phyloP scores from a whole-genome alignment of 2,113 vertebrate genomes.

The Ariopsis seemanni region DNA sequence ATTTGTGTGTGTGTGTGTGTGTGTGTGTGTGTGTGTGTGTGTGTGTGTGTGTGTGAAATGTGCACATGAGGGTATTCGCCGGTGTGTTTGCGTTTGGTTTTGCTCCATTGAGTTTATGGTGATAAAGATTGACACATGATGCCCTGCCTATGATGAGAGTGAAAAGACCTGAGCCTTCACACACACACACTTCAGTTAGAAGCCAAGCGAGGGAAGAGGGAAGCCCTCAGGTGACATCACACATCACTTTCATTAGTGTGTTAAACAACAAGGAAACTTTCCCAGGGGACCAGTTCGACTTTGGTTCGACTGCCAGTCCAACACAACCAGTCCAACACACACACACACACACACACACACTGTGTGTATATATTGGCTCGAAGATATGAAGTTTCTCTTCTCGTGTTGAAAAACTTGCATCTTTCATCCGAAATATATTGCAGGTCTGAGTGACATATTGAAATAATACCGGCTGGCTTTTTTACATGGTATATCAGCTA shows the following conservation, averaged over 20 bases:
- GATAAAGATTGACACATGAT: conserved; percentile 30
- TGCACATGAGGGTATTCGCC: neutral
- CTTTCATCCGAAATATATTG: too few species aligned
- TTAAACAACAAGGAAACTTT: conserved; percentile 14
- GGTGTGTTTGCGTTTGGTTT: conserved; percentile 19
- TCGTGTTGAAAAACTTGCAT: too few species aligned
- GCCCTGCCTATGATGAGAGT: conserved; percentile 16
- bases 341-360: conserved; percentile 16
- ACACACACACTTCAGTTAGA: conserved; percentile 17
- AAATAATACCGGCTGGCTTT: too few species aligned
- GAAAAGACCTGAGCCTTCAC: conserved; percentile 22
- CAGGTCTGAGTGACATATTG: too few species aligned
- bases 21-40: conserved; percentile 9
- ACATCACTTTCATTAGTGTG: conserved; percentile 33
- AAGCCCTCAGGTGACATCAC: conserved; percentile 32
- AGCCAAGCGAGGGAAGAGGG: conserved; percentile 3
- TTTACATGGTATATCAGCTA: too few species aligned
- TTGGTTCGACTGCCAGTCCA: too few species aligned
- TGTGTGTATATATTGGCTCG: too few species aligned
- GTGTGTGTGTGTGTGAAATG: neutral
- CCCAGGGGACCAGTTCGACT: neutral
- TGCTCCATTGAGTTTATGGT: neutral
- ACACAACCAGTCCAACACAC: neutral
- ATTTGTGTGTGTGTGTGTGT: conserved; percentile 9
- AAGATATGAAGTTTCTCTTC: too few species aligned